Percentiles rank a stretch among this genome's conserved stretches.
phyloP scores from a whole-genome alignment of 2,888 invertebrate genomes.

The Drosophila sordidapex region DNA sequence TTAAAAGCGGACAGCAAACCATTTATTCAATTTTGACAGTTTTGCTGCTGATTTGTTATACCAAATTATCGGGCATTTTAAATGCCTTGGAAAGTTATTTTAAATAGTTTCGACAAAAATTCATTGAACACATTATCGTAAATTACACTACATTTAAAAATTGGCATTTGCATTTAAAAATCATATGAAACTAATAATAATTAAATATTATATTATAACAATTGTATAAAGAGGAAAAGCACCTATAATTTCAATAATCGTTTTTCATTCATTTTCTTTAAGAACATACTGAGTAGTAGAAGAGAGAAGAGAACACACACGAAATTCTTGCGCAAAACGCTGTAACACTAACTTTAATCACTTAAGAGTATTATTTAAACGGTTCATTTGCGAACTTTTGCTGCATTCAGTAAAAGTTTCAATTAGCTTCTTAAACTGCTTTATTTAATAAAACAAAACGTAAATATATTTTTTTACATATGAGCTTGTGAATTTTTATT shows the following conservation, averaged over 20 bases:
- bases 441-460: conserved; percentile 63
- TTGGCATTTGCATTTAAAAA: conserved; percentile 59
- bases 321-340: conserved; percentile 52
- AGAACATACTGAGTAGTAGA: conserved; percentile 42
- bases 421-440: conserved; percentile 64
- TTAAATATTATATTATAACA: conserved; percentile 38
- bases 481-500: conserved; percentile 39
- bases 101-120: conserved; percentile 27
- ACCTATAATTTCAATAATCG: conserved; percentile 44
- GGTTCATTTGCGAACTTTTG: conserved; percentile 51
- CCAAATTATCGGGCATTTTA: conserved; percentile 59
- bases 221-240: conserved; percentile 59
- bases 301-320: conserved; percentile 17
- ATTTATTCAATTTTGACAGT: conserved; percentile 24
- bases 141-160: conserved; percentile 27
- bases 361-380: conserved; percentile 70
- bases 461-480: conserved; percentile 63
- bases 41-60: conserved; percentile 61
- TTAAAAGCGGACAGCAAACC: conserved; percentile 8
- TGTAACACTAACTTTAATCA: conserved; percentile 62
- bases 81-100: conserved; percentile 48
- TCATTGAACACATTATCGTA: conserved; percentile 33
- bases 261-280: conserved; percentile 53
- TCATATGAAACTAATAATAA: conserved; percentile 32
- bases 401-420: conserved; percentile 59